Percentiles rank a stretch among this genome's conserved stretches.
These are phyloP conservation scores for Anagyrus pseudococci DNA, from an alignment of 2,888 invertebrate species.

Conservation along the genomic window DNA sequence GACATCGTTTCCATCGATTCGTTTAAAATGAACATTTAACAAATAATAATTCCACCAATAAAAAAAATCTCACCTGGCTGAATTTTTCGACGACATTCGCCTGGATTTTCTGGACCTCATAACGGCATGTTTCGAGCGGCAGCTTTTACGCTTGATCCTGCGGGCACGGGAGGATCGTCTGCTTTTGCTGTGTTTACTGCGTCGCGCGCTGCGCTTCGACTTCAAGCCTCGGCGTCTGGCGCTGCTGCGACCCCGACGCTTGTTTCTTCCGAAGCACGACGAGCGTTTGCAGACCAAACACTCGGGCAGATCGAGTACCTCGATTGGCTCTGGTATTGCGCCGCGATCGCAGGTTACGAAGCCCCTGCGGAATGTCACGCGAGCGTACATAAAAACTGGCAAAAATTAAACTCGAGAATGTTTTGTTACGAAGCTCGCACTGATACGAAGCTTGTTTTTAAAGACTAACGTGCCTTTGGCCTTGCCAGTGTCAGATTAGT, in stretches of 20 bases:
- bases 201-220: not conserved
- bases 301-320: not conserved
- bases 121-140: not conserved
- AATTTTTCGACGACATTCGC: not conserved
- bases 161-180: not conserved
- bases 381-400: too few species aligned
- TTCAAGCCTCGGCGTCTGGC: not conserved
- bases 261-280: not conserved
- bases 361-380: slow-evolving; percentile 16
- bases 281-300: slow-evolving; percentile 4
- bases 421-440: not conserved
- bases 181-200: not conserved
- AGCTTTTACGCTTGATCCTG: not conserved
- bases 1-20: too few species aligned
- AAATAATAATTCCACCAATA: too few species aligned
- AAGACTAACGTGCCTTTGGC: too few species aligned
- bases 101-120: not conserved
- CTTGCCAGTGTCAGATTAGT: too few species aligned
- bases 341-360: slow-evolving; percentile 33
- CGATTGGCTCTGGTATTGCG: slow-evolving; percentile 42
- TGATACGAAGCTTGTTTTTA: too few species aligned
- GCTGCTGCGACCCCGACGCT: not conserved
- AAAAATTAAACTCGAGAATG: too few species aligned
- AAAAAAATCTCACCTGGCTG: not conserved
- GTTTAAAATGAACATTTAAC: too few species aligned